Percentiles rank a stretch among this genome's conserved stretches.
Conservation (phyloP, 2,113 vertebrate species). For the Platysternon megacephalum region DNA sequence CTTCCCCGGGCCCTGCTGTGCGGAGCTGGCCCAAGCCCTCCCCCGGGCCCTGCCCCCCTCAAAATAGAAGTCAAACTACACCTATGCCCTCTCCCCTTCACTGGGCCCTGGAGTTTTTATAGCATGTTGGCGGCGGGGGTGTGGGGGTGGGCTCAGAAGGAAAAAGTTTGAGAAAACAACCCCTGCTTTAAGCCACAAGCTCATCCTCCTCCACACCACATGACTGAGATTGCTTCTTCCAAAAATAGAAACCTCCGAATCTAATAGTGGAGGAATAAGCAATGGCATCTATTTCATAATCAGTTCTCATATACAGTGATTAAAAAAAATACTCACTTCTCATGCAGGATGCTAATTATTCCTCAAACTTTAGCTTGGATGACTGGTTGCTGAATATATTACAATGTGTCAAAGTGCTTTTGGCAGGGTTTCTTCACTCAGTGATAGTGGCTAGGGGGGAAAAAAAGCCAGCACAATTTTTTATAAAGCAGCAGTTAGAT, state of each 20-base stretch:
- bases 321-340: not conserved
- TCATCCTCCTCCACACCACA: not conserved
- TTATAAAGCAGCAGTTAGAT: not conserved
- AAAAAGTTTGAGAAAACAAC: too few species aligned
- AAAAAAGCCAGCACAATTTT: not conserved
- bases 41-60: too few species aligned
- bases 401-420: not conserved
- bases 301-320: not conserved
- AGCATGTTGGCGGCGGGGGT: too few species aligned
- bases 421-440: not conserved
- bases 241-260: not conserved
- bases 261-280: not conserved
- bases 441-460: not conserved
- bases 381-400: not conserved
- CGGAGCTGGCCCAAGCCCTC: too few species aligned
- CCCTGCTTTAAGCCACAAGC: not conserved
- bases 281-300: not conserved
- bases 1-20: too few species aligned
- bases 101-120: too few species aligned
- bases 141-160: too few species aligned
- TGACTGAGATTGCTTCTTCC: not conserved
- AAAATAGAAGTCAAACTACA: too few species aligned
- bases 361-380: slow-evolving; percentile 20
- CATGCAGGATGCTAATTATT: slow-evolving; percentile 14
- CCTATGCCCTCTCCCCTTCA: too few species aligned